phyloP scores from a whole-genome alignment of 2,797 vertebrate genomes.

The Phrynocephalus guinanensis region DNA sequence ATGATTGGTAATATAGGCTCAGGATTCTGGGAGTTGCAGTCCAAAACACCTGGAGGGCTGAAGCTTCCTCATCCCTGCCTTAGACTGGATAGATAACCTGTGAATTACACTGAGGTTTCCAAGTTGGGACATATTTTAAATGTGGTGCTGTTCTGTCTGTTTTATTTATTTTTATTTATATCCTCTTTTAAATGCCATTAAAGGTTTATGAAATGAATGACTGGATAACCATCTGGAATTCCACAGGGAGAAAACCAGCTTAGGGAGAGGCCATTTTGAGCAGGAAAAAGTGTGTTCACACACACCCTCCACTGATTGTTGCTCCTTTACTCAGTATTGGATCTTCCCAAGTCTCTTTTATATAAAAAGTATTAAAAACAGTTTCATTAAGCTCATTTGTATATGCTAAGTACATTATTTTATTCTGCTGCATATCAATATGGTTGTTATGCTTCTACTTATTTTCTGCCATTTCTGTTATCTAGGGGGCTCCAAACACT shows the following conservation, averaged over 20 bases:
- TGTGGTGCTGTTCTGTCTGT: too few relatives aligned
- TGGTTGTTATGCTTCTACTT: not conserved
- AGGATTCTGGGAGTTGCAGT: too few relatives aligned
- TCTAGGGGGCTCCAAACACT: conserved; percentile 50
- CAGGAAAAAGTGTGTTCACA: not conserved
- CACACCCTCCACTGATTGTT: not conserved
- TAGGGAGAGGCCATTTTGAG: not conserved
- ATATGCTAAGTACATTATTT: not conserved
- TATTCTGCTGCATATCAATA: not conserved
- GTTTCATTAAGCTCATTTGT: not conserved
- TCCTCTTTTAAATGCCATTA: too few relatives aligned
- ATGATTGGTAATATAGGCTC: too few relatives aligned
- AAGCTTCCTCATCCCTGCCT: too few relatives aligned
- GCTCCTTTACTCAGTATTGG: not conserved
- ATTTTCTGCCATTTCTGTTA: not conserved
- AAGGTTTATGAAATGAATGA: too few relatives aligned
- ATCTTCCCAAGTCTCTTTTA: not conserved
- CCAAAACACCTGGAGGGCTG: too few relatives aligned
- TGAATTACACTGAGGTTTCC: too few relatives aligned
- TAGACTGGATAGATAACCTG: too few relatives aligned
- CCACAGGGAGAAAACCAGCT: not conserved
- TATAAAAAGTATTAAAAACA: not conserved
- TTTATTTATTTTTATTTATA: too few relatives aligned
- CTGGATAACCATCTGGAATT: not conserved
- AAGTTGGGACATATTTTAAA: too few relatives aligned